Percentiles rank a stretch among this genome's conserved stretches.
Conservation (phyloP, 2,888 invertebrate genomes). For the Diarsia mendica region DNA sequence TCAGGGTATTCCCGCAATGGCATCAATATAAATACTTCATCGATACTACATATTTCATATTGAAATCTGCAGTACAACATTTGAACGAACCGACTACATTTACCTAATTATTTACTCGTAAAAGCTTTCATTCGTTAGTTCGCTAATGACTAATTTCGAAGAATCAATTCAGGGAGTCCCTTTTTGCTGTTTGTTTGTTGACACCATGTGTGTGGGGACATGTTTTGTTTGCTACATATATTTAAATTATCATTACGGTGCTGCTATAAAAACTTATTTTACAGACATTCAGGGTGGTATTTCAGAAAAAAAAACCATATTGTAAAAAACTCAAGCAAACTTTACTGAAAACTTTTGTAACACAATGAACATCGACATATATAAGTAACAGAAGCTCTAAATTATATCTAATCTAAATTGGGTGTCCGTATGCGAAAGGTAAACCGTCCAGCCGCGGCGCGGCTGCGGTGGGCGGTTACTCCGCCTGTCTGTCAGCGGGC, state of each 20-base stretch:
- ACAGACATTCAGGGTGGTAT: neutral
- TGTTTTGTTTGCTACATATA: slow-evolving; percentile 22
- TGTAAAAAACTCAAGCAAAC: neutral
- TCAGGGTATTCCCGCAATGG: too few relatives aligned
- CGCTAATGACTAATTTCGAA: slow-evolving; percentile 14
- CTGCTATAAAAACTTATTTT: neutral
- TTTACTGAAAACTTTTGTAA: neutral
- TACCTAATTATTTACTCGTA: neutral
- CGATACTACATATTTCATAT: neutral
- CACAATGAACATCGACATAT: neutral
- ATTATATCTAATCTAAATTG: too few relatives aligned
- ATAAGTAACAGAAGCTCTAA: neutral
- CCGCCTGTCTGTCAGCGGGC: too few relatives aligned
- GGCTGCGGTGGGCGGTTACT: too few relatives aligned
- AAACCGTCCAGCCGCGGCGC: too few relatives aligned
- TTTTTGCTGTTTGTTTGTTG: slow-evolving; percentile 26
- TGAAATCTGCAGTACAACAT: neutral
- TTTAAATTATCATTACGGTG: slow-evolving; percentile 28
- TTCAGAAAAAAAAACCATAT: neutral
- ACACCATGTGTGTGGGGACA: slow-evolving; percentile 22
- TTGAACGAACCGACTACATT: neutral
- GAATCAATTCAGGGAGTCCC: slow-evolving; percentile 7
- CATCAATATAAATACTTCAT: too few relatives aligned
- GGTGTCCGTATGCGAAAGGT: too few relatives aligned
- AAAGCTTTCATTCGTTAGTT: neutral